A percentile compares a stretch with the other conserved stretches of the same genome.
phyloP scores from a whole-genome alignment of 1,140 invertebrate genomes.

The Drosophila jambulina region DNA sequence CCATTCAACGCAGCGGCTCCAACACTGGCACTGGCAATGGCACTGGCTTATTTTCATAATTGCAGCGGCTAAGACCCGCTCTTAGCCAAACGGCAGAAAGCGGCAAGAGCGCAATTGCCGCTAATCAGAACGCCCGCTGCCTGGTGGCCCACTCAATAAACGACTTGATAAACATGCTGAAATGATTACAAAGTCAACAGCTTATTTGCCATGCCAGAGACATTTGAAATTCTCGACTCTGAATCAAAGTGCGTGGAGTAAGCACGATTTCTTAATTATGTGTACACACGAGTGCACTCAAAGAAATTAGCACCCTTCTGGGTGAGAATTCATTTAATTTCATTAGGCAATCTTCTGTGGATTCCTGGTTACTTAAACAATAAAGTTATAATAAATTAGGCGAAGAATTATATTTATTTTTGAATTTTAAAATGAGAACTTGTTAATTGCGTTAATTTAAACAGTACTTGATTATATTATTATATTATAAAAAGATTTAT shows the following conservation, averaged over 20 bases:
- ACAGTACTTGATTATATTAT: too few species aligned
- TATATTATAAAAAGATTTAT: too few species aligned
- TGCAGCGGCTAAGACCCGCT: conserved; percentile 41
- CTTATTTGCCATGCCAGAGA: conserved; percentile 61
- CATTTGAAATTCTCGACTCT: conserved; percentile 57
- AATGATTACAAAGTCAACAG: conserved; percentile 78
- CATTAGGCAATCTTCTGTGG: not conserved
- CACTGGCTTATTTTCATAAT: conserved; percentile 72
- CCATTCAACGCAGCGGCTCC: conserved; percentile 30
- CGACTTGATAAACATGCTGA: conserved; percentile 64
- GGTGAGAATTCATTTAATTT: not conserved
- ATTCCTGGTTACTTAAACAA: not conserved
- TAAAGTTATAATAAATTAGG: not conserved
- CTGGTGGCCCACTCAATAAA: conserved; percentile 34
- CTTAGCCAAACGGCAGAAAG: conserved; percentile 28
- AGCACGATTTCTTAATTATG: conserved; percentile 72
- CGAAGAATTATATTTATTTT: not conserved
- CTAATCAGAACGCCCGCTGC: conserved; percentile 25
- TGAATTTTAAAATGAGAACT: not conserved
- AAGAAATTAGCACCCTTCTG: conserved; percentile 11
- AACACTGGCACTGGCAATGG: conserved; percentile 1
- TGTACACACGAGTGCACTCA: conserved; percentile 62
- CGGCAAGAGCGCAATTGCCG: conserved; percentile 29
- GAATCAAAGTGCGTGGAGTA: conserved; percentile 58
- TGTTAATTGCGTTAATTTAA: too few species aligned